Conservation (phyloP, 2,113 vertebrate species). For the Struthio camelus region DNA sequence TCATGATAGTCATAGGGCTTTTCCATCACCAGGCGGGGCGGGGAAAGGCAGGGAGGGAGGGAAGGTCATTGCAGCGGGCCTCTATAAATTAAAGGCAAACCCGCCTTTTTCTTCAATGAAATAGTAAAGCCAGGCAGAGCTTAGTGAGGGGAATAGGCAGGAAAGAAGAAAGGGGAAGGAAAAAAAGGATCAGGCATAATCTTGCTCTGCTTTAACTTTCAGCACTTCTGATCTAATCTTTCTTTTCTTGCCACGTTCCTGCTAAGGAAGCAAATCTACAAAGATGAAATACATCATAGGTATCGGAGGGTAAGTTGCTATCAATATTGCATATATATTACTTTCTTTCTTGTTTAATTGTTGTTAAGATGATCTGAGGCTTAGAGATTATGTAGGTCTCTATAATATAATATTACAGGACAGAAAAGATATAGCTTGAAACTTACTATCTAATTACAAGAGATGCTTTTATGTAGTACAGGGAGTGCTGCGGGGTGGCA, state of each 20-base stretch:
- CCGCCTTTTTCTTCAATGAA: constrained; percentile 81
- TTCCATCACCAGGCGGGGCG: background rate
- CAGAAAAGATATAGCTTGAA: background rate
- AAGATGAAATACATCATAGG: constrained; percentile 90
- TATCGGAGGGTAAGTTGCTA: constrained; percentile 89
- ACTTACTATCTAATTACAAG: no score
- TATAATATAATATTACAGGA: accelerated
- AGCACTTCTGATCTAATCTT: accelerated
- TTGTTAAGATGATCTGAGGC: accelerated
- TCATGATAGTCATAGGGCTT: constrained; percentile 27
- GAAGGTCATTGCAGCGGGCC: background rate
- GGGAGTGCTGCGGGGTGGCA: background rate
- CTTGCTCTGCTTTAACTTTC: accelerated
- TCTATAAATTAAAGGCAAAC: constrained; percentile 11
- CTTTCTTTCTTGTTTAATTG: background rate
- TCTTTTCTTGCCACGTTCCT: background rate
- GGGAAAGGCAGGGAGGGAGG: background rate
- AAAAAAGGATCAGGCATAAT: accelerated
- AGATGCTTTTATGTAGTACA: accelerated
- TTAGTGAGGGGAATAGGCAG: accelerated
- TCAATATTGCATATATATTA: accelerated
- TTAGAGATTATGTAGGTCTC: background rate
- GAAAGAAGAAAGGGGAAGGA: background rate
- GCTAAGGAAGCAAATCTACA: background rate
- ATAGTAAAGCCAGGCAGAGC: constrained; percentile 14